phyloP scores from a whole-genome alignment of 2,797 vertebrate species.

The Paratrypauchen microcephalus region DNA sequence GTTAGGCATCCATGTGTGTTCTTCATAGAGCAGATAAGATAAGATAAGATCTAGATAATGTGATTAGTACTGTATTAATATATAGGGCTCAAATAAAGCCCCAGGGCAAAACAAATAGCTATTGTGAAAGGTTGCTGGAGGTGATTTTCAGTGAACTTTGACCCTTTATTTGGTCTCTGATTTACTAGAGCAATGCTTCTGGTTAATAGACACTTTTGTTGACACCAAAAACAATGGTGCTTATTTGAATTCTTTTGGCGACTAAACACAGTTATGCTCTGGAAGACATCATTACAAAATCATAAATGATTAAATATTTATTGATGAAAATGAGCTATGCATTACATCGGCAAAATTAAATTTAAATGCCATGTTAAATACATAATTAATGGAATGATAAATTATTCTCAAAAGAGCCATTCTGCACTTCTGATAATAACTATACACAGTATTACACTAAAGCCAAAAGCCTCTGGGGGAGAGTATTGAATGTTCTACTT shows the following conservation, averaged over 20 bases:
- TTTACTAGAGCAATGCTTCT: background rate
- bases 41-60: too few relatives aligned
- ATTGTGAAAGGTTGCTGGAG: background rate
- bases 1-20: too few relatives aligned
- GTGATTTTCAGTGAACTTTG: background rate
- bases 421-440: background rate
- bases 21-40: too few relatives aligned
- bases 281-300: background rate
- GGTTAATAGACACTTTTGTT: background rate
- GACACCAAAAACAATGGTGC: background rate
- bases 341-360: conserved; percentile 9
- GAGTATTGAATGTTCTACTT: background rate
- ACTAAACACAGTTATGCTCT: background rate
- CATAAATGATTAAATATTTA: background rate
- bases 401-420: conserved; percentile 12
- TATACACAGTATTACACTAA: background rate
- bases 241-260: background rate
- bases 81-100: background rate
- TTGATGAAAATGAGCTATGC: conserved; percentile 1
- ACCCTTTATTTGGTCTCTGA: conserved; percentile 2
- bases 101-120: background rate
- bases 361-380: background rate
- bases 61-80: background rate
- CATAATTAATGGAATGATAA: conserved; percentile 3
- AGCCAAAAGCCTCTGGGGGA: background rate